phyloP scores from a whole-genome alignment of 2,113 vertebrate genomes.

The Hippocampus barbouri region DNA sequence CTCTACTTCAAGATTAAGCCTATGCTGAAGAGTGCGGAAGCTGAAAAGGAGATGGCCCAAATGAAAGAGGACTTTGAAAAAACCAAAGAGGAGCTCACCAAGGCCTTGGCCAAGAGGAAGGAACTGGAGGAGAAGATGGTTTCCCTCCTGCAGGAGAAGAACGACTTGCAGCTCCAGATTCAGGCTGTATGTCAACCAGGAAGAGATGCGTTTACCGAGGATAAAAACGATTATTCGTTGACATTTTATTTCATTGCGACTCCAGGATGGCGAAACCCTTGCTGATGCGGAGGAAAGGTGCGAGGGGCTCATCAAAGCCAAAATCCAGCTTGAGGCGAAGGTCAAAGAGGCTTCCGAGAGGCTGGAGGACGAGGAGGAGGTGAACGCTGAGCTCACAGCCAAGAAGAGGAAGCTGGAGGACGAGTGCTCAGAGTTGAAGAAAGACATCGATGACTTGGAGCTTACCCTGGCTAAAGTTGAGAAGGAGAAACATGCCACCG shows the following conservation, averaged over 20 bases:
- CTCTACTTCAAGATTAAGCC: constrained; percentile 77
- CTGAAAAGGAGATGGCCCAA: constrained; percentile 74
- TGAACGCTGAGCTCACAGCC: constrained; percentile 76
- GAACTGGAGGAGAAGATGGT: constrained; percentile 77
- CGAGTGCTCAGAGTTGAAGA: constrained; percentile 68
- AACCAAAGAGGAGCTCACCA: constrained; percentile 81
- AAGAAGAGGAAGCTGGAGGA: constrained; percentile 82
- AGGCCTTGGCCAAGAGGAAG: constrained; percentile 73
- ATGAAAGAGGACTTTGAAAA: constrained; percentile 83
- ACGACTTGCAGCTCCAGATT: constrained; percentile 65
- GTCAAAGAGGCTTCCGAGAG: constrained; percentile 73
- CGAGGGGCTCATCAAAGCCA: constrained; percentile 59
- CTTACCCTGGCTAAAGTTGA: constrained; percentile 66
- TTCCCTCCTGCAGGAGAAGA: constrained; percentile 67
- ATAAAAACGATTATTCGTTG: too few relatives aligned
- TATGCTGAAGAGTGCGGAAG: constrained; percentile 77
- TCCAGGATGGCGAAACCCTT: constrained; percentile 59
- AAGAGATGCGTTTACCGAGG: too few relatives aligned
- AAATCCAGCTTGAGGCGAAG: constrained; percentile 64
- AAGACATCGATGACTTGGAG: constrained; percentile 61
- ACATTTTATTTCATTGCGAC: not conserved
- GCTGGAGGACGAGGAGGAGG: constrained; percentile 79
- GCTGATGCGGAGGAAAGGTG: constrained; percentile 63
- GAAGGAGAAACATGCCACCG: constrained; percentile 74
- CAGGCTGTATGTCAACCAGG: constrained; percentile 46